phyloP scores from a whole-genome alignment of 2,113 vertebrate genomes.

The Syrrhaptes paradoxus region DNA sequence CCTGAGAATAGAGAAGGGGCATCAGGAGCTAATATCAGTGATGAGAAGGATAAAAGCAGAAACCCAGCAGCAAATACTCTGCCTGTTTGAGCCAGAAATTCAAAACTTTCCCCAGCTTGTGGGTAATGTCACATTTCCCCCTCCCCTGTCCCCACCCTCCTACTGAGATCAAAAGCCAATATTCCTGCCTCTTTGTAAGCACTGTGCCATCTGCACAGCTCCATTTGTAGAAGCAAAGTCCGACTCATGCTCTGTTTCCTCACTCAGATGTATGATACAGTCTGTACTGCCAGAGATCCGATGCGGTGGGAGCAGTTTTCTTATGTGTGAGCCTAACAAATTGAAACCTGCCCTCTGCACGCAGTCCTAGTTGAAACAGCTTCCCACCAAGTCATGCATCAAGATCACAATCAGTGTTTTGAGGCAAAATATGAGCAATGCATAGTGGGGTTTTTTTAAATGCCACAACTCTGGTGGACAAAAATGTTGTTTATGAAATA shows the following conservation, averaged over 20 bases:
- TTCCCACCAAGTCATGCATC: constrained; percentile 18
- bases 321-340: background rate
- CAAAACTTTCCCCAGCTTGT: constrained; percentile 55
- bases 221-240: constrained; percentile 57
- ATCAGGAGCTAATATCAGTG: background rate
- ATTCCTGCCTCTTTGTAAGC: constrained; percentile 58
- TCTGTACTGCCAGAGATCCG: constrained; percentile 37
- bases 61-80: constrained; percentile 19
- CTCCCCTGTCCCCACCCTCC: constrained; percentile 55
- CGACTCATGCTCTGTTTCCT: constrained; percentile 36
- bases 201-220: constrained; percentile 60
- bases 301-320: background rate
- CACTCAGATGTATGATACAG: constrained; percentile 9
- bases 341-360: background rate
- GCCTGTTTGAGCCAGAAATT: constrained; percentile 29
- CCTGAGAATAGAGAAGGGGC: background rate
- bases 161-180: constrained; percentile 71
- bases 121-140: constrained; percentile 52
- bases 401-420: constrained; percentile 19
- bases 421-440: background rate
- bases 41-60: constrained; percentile 27
- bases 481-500: background rate
- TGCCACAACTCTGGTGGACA: background rate
- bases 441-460: background rate
- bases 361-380: background rate